Evolutionary conservation across 2,113 vertebrate genomes (phyloP), one percentile per base, ranked within the genome.

Genomic region (Nipponia nippon): DNA sequence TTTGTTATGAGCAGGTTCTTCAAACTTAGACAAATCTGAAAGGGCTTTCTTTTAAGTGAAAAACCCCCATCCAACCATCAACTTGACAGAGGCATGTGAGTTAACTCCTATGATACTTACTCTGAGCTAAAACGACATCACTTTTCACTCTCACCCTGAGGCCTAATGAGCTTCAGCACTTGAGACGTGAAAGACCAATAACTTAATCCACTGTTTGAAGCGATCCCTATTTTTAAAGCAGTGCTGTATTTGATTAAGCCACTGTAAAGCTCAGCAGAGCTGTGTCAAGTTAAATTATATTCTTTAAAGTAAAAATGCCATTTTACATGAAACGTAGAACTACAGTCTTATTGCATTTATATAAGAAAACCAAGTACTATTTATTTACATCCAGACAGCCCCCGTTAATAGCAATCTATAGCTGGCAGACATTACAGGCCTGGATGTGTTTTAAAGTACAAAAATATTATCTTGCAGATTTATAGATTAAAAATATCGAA

Each of bases 131-230:
- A 87, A 90, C 1, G 0, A 95, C 81, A 77, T 77, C 22, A 19
- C 81, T 95, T 95, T 85, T 95, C 93, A 85, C 81, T 95, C 89
- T 95, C 89, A 85, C 62, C 65, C 78, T 2, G 3, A 87, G 87
- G 85, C 96, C 91, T 97, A 95, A 93, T 10, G 78, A 95, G 81
- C 93, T 90, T 97, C 94, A 95, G 81, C 62, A 58, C 93, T 94
- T 85, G 77, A 90, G 94, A 97, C 19, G 84, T 87, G 91, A 95
- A 95, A 95, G 93, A 94, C 91, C 97, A 97, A 97, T 94, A 96
- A 95, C 73, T 90, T 97, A 95, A 97, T 95, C 93, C 97, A 87
- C 94, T 94, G 93, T 95, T 97, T 94, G 89, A 94, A 96, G 87
- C 18, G 7, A 93, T 88, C 53, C 38, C 81, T 93, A 47, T 85